A percentile compares a stretch with the other conserved stretches of the same genome.
These are phyloP conservation scores for Drosophila quinaria DNA, from an alignment of 2,888 invertebrate genomes.

Conservation along the genomic window DNA sequence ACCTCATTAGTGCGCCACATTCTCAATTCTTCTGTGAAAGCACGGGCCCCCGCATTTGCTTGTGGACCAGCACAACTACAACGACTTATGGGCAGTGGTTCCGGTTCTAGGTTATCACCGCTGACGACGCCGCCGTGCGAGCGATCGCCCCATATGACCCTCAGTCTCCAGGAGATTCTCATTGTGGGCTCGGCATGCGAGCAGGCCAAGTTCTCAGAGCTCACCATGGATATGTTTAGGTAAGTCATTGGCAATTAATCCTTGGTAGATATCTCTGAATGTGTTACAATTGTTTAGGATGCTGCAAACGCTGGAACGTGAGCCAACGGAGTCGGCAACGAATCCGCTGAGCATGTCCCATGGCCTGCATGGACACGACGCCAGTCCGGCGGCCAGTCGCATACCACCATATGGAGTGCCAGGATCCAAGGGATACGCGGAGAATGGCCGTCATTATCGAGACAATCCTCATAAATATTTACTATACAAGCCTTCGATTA, in stretches of 20 bases:
- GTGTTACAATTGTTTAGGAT: conserved; percentile 87
- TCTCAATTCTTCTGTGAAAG: conserved; percentile 86
- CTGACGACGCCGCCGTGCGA: conserved; percentile 95
- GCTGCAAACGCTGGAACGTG: conserved; percentile 97
- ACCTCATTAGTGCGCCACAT: conserved; percentile 84
- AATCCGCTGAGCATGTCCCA: conserved; percentile 87
- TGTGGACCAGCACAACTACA: conserved; percentile 86
- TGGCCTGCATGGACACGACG: conserved; percentile 86
- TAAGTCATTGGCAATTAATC: conserved; percentile 36
- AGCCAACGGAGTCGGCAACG: conserved; percentile 93
- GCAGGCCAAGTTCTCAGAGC: conserved; percentile 98
- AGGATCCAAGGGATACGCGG: conserved; percentile 87
- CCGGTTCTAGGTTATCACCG: conserved; percentile 90
- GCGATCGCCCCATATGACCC: conserved; percentile 93
- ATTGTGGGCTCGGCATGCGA: conserved; percentile 97
- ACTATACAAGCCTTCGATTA: conserved; percentile 97
- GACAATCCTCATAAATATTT: conserved; percentile 99
- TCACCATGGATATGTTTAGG: conserved; percentile 98
- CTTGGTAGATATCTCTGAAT: not conserved
- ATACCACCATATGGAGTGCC: conserved; percentile 87
- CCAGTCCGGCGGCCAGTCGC: conserved; percentile 86
- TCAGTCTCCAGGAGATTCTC: conserved; percentile 96
- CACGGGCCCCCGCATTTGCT: conserved; percentile 85
- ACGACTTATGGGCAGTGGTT: conserved; percentile 85
- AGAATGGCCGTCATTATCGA: conserved; percentile 91